Percentiles rank a stretch among this genome's conserved stretches.
Conservation (phyloP, 2,113 vertebrate species). For the Eolophus roseicapilla region DNA sequence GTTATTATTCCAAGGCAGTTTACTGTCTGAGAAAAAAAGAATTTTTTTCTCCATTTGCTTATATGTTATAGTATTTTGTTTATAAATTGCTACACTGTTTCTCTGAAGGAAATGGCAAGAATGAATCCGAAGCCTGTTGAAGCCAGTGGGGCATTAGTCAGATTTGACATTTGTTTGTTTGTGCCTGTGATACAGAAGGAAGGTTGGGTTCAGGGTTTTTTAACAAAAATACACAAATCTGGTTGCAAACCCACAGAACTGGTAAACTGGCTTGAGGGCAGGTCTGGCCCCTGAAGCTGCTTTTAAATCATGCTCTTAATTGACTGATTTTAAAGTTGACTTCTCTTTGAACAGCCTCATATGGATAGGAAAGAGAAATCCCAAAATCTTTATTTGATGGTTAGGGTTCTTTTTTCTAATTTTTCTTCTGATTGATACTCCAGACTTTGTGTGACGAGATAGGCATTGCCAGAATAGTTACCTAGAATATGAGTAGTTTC, state of each 20-base stretch:
- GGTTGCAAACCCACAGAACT: background rate
- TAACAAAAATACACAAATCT: background rate
- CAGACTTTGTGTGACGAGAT: background rate
- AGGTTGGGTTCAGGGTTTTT: background rate
- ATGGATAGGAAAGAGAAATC: background rate
- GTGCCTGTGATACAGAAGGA: background rate
- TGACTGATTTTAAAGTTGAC: conserved; percentile 3
- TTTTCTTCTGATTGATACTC: background rate
- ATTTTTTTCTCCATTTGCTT: conserved; percentile 17
- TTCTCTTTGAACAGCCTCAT: background rate
- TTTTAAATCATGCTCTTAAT: conserved; percentile 28
- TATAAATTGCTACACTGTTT: background rate
- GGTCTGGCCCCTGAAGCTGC: background rate
- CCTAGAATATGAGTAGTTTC: background rate
- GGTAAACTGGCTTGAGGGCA: background rate
- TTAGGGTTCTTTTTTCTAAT: background rate
- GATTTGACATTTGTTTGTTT: conserved; percentile 41
- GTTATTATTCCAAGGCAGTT: conserved; percentile 11
- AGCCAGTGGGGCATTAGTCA: conserved; percentile 11
- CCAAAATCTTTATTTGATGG: background rate
- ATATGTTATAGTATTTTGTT: conserved; percentile 16
- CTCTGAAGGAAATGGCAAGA: conserved; percentile 11
- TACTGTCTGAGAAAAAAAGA: background rate
- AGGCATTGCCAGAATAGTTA: background rate
- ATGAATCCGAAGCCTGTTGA: conserved; percentile 14